Conservation (phyloP, 2,888 invertebrate genomes). For the Amblyteles armatorius region DNA sequence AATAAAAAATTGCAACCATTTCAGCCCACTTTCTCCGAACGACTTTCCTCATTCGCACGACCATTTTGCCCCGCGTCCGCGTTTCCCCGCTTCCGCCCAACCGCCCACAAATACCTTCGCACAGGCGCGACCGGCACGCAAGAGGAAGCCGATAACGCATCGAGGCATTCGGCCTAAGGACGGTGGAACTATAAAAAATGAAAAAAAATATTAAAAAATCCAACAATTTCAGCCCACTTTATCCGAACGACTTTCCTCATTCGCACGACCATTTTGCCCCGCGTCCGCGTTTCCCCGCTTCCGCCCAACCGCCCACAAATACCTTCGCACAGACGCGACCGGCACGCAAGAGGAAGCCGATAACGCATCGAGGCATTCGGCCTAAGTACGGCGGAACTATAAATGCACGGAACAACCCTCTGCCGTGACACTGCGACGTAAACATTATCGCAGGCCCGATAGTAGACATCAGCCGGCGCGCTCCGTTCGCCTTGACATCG, state of each 20-base stretch:
- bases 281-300: too few species aligned
- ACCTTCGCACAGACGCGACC: neutral
- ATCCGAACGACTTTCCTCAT: too few species aligned
- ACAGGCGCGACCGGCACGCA: neutral
- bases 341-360: neutral
- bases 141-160: neutral
- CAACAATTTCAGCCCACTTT: neutral
- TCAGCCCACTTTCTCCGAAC: neutral
- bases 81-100: too few species aligned
- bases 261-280: too few species aligned
- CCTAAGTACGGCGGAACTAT: neutral
- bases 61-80: too few species aligned
- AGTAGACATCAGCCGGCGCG: slow-evolving; percentile 17
- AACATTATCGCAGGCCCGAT: slow-evolving; percentile 11
- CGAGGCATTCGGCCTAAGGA: neutral
- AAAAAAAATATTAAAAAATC: neutral
- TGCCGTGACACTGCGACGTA: slow-evolving; percentile 13
- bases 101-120: too few species aligned
- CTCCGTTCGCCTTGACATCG: slow-evolving; percentile 34
- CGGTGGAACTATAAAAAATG: neutral
- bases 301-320: too few species aligned
- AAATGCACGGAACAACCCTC: neutral
- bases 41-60: too few species aligned
- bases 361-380: slow-evolving; percentile 13
- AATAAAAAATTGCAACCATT: neutral